phyloP scores from a whole-genome alignment of 2,797 vertebrate genomes.

The Mycteria americana region DNA sequence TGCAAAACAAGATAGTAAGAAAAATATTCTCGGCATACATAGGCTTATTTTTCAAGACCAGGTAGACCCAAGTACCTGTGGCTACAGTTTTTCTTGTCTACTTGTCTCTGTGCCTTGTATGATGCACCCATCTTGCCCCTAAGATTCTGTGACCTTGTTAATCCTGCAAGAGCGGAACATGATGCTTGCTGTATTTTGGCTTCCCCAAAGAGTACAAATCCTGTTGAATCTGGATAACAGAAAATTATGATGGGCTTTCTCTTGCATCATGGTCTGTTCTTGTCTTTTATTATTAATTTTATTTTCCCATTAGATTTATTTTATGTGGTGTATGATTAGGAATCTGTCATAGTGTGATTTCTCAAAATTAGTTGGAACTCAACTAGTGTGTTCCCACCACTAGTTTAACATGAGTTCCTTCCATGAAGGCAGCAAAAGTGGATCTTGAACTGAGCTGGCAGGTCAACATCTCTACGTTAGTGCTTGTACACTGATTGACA shows the following conservation, averaged over 20 bases:
- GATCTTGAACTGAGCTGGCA: neutral
- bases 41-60: neutral
- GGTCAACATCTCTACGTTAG: rapidly evolving
- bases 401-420: neutral
- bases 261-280: neutral
- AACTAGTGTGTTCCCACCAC: neutral
- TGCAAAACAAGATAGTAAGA: neutral
- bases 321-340: neutral
- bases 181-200: neutral
- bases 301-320: neutral
- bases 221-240: neutral
- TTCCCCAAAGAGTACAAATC: neutral
- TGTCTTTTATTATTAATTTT: neutral
- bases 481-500: neutral
- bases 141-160: neutral
- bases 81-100: neutral
- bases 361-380: neutral
- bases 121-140: neutral
- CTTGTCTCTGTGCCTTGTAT: neutral
- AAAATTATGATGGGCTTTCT: neutral
- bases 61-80: neutral
- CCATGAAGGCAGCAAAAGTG: neutral
- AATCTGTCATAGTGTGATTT: neutral
- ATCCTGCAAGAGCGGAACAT: neutral
- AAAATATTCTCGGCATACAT: neutral